Base-by-base conservation (phyloP, 2,888 invertebrate genomes). In the Calameuta idolon region DNA sequence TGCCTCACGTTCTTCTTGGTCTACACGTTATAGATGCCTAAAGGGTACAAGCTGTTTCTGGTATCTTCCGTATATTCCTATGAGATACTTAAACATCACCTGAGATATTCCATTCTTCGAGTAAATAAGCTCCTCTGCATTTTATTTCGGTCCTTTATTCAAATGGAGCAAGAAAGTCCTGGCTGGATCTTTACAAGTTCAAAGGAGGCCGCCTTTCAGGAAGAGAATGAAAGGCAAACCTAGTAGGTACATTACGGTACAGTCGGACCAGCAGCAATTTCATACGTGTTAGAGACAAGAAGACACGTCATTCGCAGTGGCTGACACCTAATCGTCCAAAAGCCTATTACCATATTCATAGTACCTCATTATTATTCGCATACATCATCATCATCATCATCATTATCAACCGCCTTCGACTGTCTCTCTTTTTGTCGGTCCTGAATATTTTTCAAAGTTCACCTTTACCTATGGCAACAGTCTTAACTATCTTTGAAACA, bases 261-360 rank as follows among this genome's bases (percentile, higher is more conserved):
- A 34, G 33, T 71, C 71, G 1, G 71, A 71, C 12, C 34, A 82
- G 79, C 80, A 75, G 85, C 82, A 80, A 83, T 85, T 80, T 83
- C 80, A 83, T 80, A 80, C 82, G 81, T 76, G 80, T 81, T 81
- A 77, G 82, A 80, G 74, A 55, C 55, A 55, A 55, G 40, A 79
- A 75, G 81, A 80, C 82, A 79, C 83, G 83, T 83, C 82, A 79
- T 82, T 84, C 77, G 78, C 34, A 71, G 75, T 69, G 77, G 79
- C 81, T 80, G 85, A 81, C 85, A 82, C 69, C 81, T 83, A 85
- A 85, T 86, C 83, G 82, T 79, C 84, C 81, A 81, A 85, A 86
- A 83, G 77, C 79, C 82, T 78, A 85, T 86, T 87, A 85, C 82
- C 85, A 86, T 87, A 86, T 87, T 85, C 84, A 87, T 85, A 84